These are phyloP conservation scores for Odontamblyopus rebecca DNA, from an alignment of 2,797 vertebrate genomes.

Conservation along the genomic window DNA sequence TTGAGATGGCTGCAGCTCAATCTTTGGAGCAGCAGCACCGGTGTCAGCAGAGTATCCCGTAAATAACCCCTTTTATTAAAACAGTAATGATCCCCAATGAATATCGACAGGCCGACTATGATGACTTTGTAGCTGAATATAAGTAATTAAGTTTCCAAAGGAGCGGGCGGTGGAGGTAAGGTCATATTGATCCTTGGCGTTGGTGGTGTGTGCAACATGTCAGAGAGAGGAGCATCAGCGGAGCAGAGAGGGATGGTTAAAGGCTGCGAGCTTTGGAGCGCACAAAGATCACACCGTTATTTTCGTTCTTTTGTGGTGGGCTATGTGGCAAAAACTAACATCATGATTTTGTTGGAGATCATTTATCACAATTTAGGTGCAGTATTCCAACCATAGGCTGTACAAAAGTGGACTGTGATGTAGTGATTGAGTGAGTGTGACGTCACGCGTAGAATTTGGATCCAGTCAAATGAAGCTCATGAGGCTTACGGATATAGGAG, in stretches of 20 bases:
- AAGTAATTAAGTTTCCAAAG: slow-evolving; percentile 85
- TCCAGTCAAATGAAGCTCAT: too few relatives aligned
- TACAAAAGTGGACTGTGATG: too few relatives aligned
- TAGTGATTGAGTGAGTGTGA: too few relatives aligned
- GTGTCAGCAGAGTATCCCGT: slow-evolving; percentile 75
- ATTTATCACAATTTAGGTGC: too few relatives aligned
- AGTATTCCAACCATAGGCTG: too few relatives aligned
- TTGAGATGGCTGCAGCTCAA: slow-evolving; percentile 74
- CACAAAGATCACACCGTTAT: not conserved
- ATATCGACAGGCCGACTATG: slow-evolving; percentile 81
- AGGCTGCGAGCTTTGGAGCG: slow-evolving; percentile 30
- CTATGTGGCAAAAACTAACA: too few relatives aligned
- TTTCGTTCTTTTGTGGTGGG: not conserved
- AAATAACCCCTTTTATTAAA: slow-evolving; percentile 83
- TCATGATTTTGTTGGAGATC: too few relatives aligned
- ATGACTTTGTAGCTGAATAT: slow-evolving; percentile 85
- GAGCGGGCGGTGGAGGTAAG: slow-evolving; percentile 79
- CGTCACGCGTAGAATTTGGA: too few relatives aligned
- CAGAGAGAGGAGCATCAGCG: slow-evolving; percentile 76
- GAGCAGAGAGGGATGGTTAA: slow-evolving; percentile 61
- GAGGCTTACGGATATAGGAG: too few relatives aligned
- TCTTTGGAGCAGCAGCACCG: slow-evolving; percentile 57
- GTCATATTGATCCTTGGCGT: slow-evolving; percentile 80
- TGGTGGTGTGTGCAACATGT: slow-evolving; percentile 69
- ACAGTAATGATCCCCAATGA: slow-evolving; percentile 81